Base-by-base conservation (phyloP, 2,113 vertebrate species). In the Mastomys coucha region DNA sequence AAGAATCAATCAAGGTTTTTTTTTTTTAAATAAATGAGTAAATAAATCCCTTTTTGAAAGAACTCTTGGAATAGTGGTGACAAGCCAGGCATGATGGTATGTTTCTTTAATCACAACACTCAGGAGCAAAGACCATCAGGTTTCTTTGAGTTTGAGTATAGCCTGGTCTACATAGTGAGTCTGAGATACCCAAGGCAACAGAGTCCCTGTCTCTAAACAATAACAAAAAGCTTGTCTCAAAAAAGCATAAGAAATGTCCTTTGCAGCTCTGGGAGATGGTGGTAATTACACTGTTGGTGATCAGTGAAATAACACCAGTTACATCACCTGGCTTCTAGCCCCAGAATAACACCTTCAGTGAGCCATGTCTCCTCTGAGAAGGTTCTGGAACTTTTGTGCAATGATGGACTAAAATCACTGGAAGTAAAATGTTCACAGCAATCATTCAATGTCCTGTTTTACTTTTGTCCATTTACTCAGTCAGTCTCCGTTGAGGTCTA, bases 401-500 rank as follows among this genome's bases (percentile, higher is more conserved):
- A 0, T 56, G 73, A 42, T 36, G 24, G 97, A 97, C 84, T 86
- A 91, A 86, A 90, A 67, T 51, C 89, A 56, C 8, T 87, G 75
- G 82, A 42, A 88, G 93, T 0, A 96, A 96, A 45, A 33, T 0
- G 4, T 77, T 9, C 80, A 89, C 22, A 0, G 31, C 96, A 97
- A 85, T 36, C 22, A 77, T 89, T 94, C 33, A 58, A 33, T 28
- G 45, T 95, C 49, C 65, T 67, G 67, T 69, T 93, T 89, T 81
- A 36, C 16, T 53, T 94, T 72, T 20, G 2, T 92, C 14, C 80
- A 5, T 84, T 93, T 97, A 36, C 17, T 97, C 88, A 33, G 2
- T 72, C 90, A 72, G 88, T 97, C 58, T 90, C 67, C 84, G 89
- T 22, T 28, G 85, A 98, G 65, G 24, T 13, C 13, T 13, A 56